These are phyloP conservation scores for zebrafish (Danio rerio) DNA, from an alignment of 2,113 vertebrate genomes.

Conservation along the genomic window DNA sequence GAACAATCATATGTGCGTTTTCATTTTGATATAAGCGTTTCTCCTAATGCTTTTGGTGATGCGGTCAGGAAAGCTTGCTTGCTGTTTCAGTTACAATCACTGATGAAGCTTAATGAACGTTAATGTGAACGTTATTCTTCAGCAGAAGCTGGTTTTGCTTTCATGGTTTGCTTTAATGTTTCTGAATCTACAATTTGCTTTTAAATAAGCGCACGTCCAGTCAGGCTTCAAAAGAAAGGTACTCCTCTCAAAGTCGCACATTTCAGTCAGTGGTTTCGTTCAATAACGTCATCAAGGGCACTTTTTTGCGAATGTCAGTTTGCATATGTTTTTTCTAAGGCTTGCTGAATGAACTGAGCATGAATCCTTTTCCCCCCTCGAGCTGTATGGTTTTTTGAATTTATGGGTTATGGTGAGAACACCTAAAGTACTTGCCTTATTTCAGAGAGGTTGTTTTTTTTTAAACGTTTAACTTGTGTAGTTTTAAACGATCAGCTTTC, in stretches of 20 bases:
- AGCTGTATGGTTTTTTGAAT: conserved; percentile 38
- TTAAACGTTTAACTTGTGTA: conserved; percentile 59
- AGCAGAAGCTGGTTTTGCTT: conserved; percentile 29
- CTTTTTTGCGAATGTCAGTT: conserved; percentile 56
- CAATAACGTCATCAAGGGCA: background rate
- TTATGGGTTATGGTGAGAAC: conserved; percentile 54
- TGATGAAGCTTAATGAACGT: background rate
- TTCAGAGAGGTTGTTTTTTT: conserved; percentile 65
- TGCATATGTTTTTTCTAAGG: conserved; percentile 54
- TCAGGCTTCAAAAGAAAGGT: conserved; percentile 20
- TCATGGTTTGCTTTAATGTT: conserved; percentile 33
- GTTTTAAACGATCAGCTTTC: conserved; percentile 72
- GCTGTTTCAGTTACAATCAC: conserved; percentile 22
- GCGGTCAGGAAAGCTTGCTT: conserved; percentile 18
- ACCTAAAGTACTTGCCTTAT: conserved; percentile 78
- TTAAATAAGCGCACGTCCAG: conserved; percentile 36
- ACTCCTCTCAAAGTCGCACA: conserved; percentile 10
- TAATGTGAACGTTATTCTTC: background rate
- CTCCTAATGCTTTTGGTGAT: conserved; percentile 21
- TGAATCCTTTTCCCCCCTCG: conserved; percentile 51
- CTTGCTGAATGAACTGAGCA: conserved; percentile 72
- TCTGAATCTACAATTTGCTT: conserved; percentile 33
- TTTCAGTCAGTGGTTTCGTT: background rate
- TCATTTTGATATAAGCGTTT: conserved; percentile 5
- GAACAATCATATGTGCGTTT: conserved; percentile 34